Conservation (phyloP, 2,113 vertebrate genomes). For the Agelaius phoeniceus region DNA sequence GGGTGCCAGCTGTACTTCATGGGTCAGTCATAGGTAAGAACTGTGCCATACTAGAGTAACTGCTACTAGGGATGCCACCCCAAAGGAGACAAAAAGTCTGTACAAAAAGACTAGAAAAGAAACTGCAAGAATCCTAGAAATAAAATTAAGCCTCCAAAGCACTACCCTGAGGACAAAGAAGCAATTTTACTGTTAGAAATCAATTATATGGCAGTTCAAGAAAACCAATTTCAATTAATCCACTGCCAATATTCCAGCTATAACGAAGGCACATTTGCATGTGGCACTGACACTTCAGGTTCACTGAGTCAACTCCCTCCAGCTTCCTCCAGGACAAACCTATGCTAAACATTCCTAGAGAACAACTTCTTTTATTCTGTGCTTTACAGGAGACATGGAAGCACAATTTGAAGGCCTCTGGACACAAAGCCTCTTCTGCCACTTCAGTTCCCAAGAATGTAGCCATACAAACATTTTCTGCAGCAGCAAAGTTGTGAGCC, state of each 20-base stretch:
- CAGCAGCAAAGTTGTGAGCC: background rate
- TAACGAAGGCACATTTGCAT: background rate
- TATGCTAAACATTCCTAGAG: background rate
- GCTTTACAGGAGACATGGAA: background rate
- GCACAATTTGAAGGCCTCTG: background rate
- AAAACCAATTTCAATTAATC: slow-evolving; percentile 12
- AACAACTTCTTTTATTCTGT: background rate
- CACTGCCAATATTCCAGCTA: background rate
- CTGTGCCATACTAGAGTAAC: background rate
- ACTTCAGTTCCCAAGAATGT: background rate
- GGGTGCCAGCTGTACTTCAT: background rate
- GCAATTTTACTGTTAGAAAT: background rate
- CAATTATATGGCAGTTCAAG: background rate
- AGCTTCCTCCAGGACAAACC: background rate
- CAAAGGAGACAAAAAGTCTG: background rate
- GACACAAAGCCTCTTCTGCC: background rate
- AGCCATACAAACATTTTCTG: background rate
- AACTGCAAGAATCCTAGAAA: background rate
- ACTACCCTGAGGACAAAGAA: background rate
- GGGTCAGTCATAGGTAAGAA: background rate
- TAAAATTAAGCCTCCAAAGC: background rate
- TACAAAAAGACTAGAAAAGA: background rate
- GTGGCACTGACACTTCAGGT: background rate
- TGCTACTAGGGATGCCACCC: background rate
- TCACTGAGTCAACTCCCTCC: background rate